These are phyloP conservation scores for Arctia plantaginis DNA, from an alignment of 2,888 invertebrate genomes.

Conservation along the genomic window DNA sequence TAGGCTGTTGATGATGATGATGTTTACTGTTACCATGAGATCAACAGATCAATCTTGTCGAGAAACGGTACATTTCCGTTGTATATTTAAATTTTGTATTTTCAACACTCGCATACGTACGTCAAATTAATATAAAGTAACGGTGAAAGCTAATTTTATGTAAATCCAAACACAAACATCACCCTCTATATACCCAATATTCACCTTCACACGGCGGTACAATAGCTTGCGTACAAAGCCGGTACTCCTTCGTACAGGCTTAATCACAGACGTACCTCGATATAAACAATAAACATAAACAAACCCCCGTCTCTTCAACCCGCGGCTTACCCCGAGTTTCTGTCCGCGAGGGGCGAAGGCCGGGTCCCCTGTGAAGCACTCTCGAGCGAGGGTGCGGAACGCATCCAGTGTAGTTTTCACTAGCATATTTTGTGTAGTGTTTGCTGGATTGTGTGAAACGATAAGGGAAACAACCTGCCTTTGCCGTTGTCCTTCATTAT, in stretches of 20 bases:
- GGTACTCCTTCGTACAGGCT: conserved; percentile 23
- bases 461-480: conserved; percentile 8
- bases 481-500: conserved; percentile 5
- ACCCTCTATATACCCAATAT: conserved; percentile 15
- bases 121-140: background rate
- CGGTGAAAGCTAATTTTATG: conserved; percentile 12
- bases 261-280: conserved; percentile 39
- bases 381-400: conserved; percentile 25
- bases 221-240: conserved; percentile 10
- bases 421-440: conserved; percentile 15
- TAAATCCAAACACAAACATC: conserved; percentile 6
- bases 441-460: conserved; percentile 18
- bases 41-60: too few species aligned
- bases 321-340: background rate
- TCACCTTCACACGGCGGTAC: conserved; percentile 3
- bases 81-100: background rate
- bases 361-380: conserved; percentile 31
- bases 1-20: too few species aligned
- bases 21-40: too few species aligned
- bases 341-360: conserved; percentile 27
- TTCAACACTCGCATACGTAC: background rate
- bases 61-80: background rate
- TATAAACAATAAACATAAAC: conserved; percentile 55
- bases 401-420: conserved; percentile 31
- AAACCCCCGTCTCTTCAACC: conserved; percentile 19